These are phyloP conservation scores for Palythoa grandiflora DNA, from an alignment of 92 coral and sea anemone genomes.

Conservation along the genomic window DNA sequence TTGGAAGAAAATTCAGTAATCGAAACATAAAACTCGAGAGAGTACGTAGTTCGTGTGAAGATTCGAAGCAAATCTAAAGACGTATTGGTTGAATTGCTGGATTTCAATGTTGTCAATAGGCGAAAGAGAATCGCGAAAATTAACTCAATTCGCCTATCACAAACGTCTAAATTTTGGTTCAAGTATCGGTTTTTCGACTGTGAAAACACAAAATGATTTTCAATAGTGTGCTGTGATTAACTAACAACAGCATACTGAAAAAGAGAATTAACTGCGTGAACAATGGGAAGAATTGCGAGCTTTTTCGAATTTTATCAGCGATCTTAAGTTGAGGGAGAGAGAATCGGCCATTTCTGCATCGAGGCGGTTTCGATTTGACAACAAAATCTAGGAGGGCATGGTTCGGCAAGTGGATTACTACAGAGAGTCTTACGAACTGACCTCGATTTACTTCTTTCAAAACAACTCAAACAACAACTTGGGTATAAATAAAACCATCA, in stretches of 20 bases:
- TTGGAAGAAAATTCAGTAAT: background rate
- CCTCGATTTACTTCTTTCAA: background rate
- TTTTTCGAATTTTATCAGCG: background rate
- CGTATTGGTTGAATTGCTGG: background rate
- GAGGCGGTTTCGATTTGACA: slow-evolving; percentile 62
- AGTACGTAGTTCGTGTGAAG: background rate
- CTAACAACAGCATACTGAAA: background rate
- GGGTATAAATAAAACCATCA: background rate
- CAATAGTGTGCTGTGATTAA: slow-evolving; percentile 37
- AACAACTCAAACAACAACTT: background rate
- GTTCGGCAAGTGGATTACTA: background rate
- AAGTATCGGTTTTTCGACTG: slow-evolving; percentile 28
- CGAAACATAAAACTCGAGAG: background rate
- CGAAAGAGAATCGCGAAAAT: background rate
- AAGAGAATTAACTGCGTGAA: background rate
- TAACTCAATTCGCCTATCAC: background rate
- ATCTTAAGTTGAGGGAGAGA: background rate
- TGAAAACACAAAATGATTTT: slow-evolving; percentile 29
- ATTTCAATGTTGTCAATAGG: background rate
- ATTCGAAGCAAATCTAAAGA: background rate
- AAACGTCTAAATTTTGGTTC: background rate
- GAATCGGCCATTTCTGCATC: slow-evolving; percentile 33
- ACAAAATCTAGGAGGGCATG: slow-evolving; percentile 34
- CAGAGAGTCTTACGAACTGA: background rate
- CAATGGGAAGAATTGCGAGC: background rate